Evolutionary conservation across 2,797 vertebrate genomes (phyloP).

Genomic region (Poecilia gillii): DNA sequence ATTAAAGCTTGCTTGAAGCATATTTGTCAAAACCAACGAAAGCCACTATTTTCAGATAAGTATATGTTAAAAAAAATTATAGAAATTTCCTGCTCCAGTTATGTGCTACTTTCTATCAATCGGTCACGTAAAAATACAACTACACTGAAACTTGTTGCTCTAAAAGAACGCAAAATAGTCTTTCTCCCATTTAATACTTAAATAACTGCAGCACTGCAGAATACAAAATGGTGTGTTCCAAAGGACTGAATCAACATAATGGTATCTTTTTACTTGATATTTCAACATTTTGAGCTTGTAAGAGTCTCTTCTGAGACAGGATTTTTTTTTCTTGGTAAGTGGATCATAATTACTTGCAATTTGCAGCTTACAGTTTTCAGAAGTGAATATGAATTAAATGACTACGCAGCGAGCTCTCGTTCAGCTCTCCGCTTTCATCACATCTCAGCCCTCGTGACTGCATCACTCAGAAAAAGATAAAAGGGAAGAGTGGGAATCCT

Average conservation of each 20-base stretch:
- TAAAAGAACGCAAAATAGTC: not conserved
- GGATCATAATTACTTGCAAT: conserved; percentile 70
- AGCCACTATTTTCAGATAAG: not conserved
- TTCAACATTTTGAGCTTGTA: conserved; percentile 40
- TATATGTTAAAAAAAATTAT: not conserved
- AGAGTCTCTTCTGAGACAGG: not conserved
- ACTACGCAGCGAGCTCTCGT: conserved; percentile 33
- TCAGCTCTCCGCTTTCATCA: conserved; percentile 39
- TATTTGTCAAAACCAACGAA: not conserved
- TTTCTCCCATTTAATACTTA: not conserved
- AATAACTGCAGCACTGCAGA: conserved; percentile 7
- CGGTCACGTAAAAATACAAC: too few relatives aligned
- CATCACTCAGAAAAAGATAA: conserved; percentile 30
- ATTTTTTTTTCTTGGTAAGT: conserved; percentile 55
- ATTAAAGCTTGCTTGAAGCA: not conserved
- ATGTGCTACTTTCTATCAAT: not conserved
- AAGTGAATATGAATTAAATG: conserved; percentile 57
- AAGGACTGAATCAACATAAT: conserved; percentile 3
- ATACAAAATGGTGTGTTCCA: conserved; percentile 1
- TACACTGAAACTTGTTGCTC: not conserved
- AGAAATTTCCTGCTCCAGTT: not conserved
- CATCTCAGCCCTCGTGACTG: conserved; percentile 30
- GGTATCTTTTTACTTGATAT: conserved; percentile 41
- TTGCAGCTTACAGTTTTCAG: conserved; percentile 59
- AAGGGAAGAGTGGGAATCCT: not conserved